These are phyloP conservation scores for Mycalesis mineus DNA, from an alignment of 2,888 invertebrate genomes.

Conservation along the genomic window DNA sequence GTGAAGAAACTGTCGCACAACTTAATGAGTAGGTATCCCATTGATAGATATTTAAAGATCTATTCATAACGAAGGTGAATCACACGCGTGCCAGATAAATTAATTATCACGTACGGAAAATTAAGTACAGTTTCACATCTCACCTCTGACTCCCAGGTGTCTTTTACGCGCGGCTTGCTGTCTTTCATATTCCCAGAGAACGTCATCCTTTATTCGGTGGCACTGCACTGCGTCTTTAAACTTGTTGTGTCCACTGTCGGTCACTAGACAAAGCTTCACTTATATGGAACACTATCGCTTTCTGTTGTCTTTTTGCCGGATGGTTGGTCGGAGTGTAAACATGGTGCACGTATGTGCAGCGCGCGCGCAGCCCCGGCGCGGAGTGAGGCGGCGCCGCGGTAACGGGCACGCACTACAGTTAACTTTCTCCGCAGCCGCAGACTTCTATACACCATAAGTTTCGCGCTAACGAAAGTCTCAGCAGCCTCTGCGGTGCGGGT, in stretches of 20 bases:
- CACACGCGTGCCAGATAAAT: constrained; percentile 44
- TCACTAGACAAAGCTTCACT: constrained; percentile 35
- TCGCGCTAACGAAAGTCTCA: constrained; percentile 71
- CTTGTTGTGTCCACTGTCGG: constrained; percentile 20
- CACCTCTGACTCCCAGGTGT: constrained; percentile 74
- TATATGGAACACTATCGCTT: constrained; percentile 62
- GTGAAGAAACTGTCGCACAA: constrained; percentile 45
- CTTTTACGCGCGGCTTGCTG: constrained; percentile 65
- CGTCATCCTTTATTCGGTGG: constrained; percentile 59
- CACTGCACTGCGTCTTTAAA: constrained; percentile 44
- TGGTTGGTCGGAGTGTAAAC: constrained; percentile 48
- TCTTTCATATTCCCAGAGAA: constrained; percentile 73
- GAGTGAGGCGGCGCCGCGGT: constrained; percentile 46
- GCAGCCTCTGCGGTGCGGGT: constrained; percentile 58
- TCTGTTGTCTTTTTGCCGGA: constrained; percentile 55
- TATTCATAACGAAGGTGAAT: constrained; percentile 48
- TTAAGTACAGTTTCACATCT: constrained; percentile 37
- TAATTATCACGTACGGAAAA: constrained; percentile 25
- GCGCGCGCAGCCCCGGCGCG: constrained; percentile 40
- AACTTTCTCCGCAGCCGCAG: constrained; percentile 69
- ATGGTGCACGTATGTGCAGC: constrained; percentile 37
- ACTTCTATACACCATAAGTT: constrained; percentile 44
- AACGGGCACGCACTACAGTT: constrained; percentile 76
- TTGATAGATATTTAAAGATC: constrained; percentile 35
- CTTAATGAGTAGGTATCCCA: constrained; percentile 48